Evolutionary conservation across 2,797 vertebrate genomes (phyloP), one percentile per base, ranked within the genome.

Genomic region (Nyctibius grandis): DNA sequence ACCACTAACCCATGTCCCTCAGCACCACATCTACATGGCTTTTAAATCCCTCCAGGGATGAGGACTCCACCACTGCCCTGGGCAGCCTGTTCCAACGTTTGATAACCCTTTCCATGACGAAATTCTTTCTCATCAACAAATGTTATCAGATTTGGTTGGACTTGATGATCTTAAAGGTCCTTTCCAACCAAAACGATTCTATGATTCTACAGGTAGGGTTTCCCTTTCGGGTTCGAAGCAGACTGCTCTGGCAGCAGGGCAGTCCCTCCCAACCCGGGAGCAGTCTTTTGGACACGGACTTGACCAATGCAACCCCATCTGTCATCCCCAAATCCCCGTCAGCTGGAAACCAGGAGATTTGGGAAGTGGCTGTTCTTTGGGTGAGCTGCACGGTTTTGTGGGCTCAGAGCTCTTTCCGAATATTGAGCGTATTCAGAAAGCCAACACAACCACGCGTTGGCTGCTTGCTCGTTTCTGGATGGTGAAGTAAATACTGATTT

Each of bases 401-500:
- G 56, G 56, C 61, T 67, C 36, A 1, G 47, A 8, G 59, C 31
- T 67, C 34, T 6, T 48, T 19, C 48, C 1, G 4, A 72, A 47
- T 5, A 29, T 0, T 5, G 25, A 57, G 26, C 10, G 14, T 4
- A 10, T 14, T 18, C 70, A 31, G 21, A 40, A 29, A 48, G 83
- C 69, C 56, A 78, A 74, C 11, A 11, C 36, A 48, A 25, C 26
- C 70, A 5, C 0, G 0, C 0, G 0, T 0, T 9, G 53, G 9
- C 4, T n/a, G 38, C 65, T 47, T 26, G 47, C 42, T 59, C 45
- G 17, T 9, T 40, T 47, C 86, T 34, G 40, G 38, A 47, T 3
- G 11, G 4, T 8, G 19, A 14, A 25, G 9, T 1, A 23, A 85
- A 63, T 6, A 12, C 19, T n/a, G 36, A 57, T 53, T 75, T 75